These are phyloP conservation scores for Agrochola lychnidis DNA, from an alignment of 2,888 invertebrate species.

Conservation along the genomic window DNA sequence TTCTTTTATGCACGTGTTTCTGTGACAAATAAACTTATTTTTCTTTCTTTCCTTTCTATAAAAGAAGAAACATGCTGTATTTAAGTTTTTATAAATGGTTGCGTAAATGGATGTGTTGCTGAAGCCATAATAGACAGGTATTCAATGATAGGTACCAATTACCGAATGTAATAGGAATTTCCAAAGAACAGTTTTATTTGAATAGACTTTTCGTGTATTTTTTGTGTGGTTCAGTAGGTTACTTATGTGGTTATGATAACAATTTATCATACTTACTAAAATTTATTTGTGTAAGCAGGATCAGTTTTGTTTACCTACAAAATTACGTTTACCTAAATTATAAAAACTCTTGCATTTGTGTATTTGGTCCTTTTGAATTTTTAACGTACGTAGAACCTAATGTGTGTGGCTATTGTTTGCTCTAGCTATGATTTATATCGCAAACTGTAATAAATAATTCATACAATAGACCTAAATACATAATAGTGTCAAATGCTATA, in stretches of 20 bases:
- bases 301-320: background rate
- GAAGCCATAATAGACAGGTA: background rate
- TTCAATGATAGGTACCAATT: background rate
- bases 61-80: background rate
- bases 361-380: background rate
- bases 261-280: slow-evolving; percentile 16
- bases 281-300: background rate
- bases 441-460: slow-evolving; percentile 78
- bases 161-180: background rate
- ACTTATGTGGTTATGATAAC: background rate
- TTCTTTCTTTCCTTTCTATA: too few species aligned
- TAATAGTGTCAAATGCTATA: slow-evolving; percentile 80
- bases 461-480: slow-evolving; percentile 82
- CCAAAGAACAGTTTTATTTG: background rate
- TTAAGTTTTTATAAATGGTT: background rate
- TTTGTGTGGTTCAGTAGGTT: slow-evolving; percentile 9
- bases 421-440: slow-evolving; percentile 59
- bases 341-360: background rate
- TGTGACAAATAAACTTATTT: too few species aligned
- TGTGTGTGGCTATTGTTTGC: slow-evolving; percentile 46
- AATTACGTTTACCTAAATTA: slow-evolving; percentile 14
- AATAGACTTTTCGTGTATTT: background rate
- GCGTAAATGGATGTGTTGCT: background rate
- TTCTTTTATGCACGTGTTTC: too few species aligned
- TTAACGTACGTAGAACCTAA: slow-evolving; percentile 1